A percentile compares a stretch with the other conserved stretches of the same genome.
Evolutionary conservation across 2,888 invertebrate genomes (phyloP).

Genomic region (Drosophila melanosoma): DNA sequence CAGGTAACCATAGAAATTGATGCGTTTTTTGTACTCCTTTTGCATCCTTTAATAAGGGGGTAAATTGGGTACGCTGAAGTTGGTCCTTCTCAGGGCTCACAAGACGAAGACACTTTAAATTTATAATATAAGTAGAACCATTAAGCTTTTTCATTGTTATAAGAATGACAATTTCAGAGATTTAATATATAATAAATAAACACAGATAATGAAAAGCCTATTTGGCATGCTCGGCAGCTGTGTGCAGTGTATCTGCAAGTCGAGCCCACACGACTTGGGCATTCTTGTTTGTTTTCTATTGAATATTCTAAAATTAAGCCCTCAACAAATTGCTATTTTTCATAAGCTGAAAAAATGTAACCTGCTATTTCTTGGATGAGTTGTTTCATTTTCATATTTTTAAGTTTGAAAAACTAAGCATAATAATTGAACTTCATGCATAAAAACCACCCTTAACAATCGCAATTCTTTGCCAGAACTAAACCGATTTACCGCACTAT

Average conservation of each 20-base stretch:
- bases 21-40: neutral
- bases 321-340: neutral
- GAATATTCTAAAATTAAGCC: neutral
- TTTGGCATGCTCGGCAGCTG: neutral
- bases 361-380: neutral
- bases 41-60: neutral
- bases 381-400: neutral
- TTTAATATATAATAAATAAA: neutral
- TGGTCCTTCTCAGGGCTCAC: neutral
- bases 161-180: neutral
- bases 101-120: neutral
- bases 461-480: neutral
- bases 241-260: neutral
- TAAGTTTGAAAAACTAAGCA: neutral
- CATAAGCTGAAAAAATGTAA: neutral
- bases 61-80: neutral
- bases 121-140: neutral
- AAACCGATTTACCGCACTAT: neutral
- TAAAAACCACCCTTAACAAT: neutral
- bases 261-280: neutral
- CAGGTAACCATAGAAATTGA: slow-evolving; percentile 7
- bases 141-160: neutral
- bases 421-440: neutral
- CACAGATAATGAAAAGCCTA: neutral
- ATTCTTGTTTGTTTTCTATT: neutral